These are phyloP conservation scores for Threskiornis aethiopicus DNA, from an alignment of 2,797 vertebrate genomes.

Conservation along the genomic window DNA sequence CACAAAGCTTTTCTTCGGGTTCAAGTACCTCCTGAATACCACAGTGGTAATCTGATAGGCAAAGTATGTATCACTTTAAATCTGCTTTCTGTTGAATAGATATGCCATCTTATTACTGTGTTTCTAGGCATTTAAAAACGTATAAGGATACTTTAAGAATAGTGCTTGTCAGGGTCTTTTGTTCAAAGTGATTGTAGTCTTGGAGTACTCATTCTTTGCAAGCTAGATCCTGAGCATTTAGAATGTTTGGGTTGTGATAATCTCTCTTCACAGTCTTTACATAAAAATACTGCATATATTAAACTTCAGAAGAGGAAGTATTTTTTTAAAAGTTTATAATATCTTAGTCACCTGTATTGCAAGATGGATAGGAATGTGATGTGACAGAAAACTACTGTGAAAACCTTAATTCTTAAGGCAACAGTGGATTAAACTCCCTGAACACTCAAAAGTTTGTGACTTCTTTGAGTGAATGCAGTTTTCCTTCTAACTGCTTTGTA, in stretches of 20 bases:
- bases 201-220: background rate
- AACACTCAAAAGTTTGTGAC: background rate
- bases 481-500: background rate
- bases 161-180: background rate
- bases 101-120: background rate
- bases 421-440: background rate
- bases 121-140: background rate
- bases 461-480: background rate
- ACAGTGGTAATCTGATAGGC: conserved; percentile 79
- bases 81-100: conserved; percentile 22
- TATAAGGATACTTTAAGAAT: background rate
- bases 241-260: background rate
- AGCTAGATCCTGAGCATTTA: background rate
- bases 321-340: background rate
- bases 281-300: background rate
- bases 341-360: background rate
- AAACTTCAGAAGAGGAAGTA: background rate
- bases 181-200: background rate
- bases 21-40: conserved; percentile 85
- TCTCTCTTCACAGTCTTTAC: background rate
- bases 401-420: background rate
- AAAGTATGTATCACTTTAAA: conserved; percentile 80
- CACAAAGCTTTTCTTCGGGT: conserved; percentile 81
- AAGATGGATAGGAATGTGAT: background rate
- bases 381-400: background rate